These are phyloP conservation scores for Centroberyx gerrardi DNA, from an alignment of 2,797 vertebrate species.

Conservation along the genomic window DNA sequence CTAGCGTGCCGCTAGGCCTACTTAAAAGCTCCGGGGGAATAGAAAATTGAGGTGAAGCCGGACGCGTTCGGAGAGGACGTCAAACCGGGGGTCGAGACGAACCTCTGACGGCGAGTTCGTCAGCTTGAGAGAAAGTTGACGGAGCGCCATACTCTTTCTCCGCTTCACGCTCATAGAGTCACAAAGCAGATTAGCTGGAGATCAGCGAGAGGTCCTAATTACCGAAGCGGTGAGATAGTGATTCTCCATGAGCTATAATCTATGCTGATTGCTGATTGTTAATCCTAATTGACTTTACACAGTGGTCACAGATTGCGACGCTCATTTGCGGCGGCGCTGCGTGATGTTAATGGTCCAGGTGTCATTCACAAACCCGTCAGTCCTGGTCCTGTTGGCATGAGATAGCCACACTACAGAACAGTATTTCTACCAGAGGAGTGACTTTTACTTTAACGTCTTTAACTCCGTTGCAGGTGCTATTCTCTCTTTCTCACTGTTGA, in stretches of 20 bases:
- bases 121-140: background rate
- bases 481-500: too few relatives aligned
- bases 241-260: conserved; percentile 41
- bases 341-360: conserved; percentile 45
- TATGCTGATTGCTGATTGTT: conserved; percentile 47
- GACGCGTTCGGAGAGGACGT: conserved; percentile 21
- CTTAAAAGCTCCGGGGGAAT: conserved; percentile 35
- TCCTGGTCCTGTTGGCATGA: background rate
- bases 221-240: conserved; percentile 6
- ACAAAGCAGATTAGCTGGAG: conserved; percentile 6
- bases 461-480: too few relatives aligned
- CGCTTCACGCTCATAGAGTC: background rate
- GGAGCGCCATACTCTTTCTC: background rate
- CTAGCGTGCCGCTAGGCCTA: conserved; percentile 11
- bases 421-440: too few relatives aligned
- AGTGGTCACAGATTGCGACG: conserved; percentile 10
- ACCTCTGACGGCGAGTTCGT: background rate
- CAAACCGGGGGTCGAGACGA: conserved; percentile 14
- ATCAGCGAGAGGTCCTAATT: conserved; percentile 38
- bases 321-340: conserved; percentile 32
- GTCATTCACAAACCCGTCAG: conserved; percentile 2
- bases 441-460: too few relatives aligned
- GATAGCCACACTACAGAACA: background rate
- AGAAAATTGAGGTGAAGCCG: conserved; percentile 26
- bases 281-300: conserved; percentile 40